A percentile compares a stretch with the other conserved stretches of the same genome.
Conservation (phyloP, 64 coral and sea anemone species). For the Montipora capricornis region DNA sequence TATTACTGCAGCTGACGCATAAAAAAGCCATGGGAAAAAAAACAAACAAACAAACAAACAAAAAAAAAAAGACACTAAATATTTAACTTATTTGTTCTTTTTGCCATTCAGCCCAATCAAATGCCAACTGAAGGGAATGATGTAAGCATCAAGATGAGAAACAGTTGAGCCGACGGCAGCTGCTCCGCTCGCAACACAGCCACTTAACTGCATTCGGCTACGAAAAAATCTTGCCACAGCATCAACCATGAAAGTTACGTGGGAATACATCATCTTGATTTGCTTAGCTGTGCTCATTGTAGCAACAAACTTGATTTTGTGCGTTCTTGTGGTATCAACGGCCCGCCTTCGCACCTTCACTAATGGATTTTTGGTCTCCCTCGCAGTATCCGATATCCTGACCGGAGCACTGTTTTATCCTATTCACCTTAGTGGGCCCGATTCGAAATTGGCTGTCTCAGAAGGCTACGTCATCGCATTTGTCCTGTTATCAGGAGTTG, state of each 20-base stretch:
- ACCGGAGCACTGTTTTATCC: constrained; percentile 22
- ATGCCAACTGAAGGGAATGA: background rate
- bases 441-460: background rate
- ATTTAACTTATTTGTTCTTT: background rate
- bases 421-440: constrained; percentile 27
- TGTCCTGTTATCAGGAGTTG: constrained; percentile 37
- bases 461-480: constrained; percentile 39
- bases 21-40: too few relatives aligned
- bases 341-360: constrained; percentile 22
- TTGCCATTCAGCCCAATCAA: background rate
- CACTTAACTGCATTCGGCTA: too few relatives aligned
- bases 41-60: too few relatives aligned
- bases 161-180: background rate
- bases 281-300: constrained; percentile 22
- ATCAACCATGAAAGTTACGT: background rate
- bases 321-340: background rate
- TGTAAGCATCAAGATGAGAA: background rate
- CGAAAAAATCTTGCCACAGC: background rate
- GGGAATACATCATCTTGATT: background rate
- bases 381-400: constrained; percentile 28
- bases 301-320: background rate
- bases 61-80: too few relatives aligned
- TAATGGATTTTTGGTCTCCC: constrained; percentile 35
- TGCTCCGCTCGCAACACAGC: background rate
- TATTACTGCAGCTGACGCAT: too few relatives aligned